phyloP scores from a whole-genome alignment of 2,888 invertebrate species.

The Diaphora mendica region DNA sequence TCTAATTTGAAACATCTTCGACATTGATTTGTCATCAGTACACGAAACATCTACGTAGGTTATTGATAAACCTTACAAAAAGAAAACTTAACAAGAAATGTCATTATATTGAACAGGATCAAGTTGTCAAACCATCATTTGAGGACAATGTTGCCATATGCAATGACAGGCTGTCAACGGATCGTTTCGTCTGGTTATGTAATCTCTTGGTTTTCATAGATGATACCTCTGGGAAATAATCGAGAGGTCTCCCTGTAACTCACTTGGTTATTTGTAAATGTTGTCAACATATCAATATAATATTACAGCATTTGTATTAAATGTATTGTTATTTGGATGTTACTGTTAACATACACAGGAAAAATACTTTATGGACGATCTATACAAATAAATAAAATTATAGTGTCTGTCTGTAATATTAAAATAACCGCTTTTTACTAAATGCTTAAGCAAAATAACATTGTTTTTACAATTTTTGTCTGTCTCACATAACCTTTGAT shows the following conservation, averaged over 20 bases:
- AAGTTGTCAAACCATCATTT: constrained; percentile 6
- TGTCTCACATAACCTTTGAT: too few relatives aligned
- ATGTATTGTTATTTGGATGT: neutral
- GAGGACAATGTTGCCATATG: neutral
- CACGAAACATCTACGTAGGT: neutral
- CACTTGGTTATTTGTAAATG: neutral
- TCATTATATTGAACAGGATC: neutral
- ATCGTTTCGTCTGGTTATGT: constrained; percentile 6
- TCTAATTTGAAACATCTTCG: neutral
- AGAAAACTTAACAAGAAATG: neutral
- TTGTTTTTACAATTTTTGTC: too few relatives aligned
- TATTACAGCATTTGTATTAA: neutral
- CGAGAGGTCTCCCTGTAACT: neutral
- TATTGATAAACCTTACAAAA: neutral
- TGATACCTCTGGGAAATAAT: constrained; percentile 20
- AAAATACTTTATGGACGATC: too few relatives aligned
- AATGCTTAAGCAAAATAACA: too few relatives aligned
- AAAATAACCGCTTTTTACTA: too few relatives aligned
- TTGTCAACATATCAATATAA: neutral
- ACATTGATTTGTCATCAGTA: neutral
- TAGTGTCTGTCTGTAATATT: too few relatives aligned
- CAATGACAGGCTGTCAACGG: constrained; percentile 10
- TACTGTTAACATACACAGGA: neutral
- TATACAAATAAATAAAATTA: too few relatives aligned
- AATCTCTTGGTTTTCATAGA: constrained; percentile 6